Base-by-base conservation (phyloP, 2,797 vertebrate genomes). In the Thaleichthys pacificus region DNA sequence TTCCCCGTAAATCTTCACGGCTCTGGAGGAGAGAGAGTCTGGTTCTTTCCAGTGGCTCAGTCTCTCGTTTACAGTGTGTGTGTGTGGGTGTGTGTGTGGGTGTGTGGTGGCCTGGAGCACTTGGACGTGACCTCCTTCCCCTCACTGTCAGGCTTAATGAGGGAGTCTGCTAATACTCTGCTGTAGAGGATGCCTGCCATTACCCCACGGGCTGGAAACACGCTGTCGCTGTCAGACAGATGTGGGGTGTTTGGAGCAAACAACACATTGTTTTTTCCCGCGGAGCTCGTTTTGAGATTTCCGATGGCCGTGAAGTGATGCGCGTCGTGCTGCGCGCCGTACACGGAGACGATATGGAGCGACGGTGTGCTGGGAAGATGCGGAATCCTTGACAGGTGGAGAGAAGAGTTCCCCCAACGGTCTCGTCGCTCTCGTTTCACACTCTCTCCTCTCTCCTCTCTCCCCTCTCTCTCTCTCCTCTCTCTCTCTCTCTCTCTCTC, bases 1-100 rank as follows among this genome's bases (percentile, higher is more conserved):
- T 15, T 11, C 61, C 17, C 24, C 61, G 24, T 61, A 61, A 74
- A 61, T 15, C 28, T 69, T 15, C 69, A 66, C 19, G 30, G 64
- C 72, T 14, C 32, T 14, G 42, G 4, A 32, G 32, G 32, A 32
- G 32, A 32, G 32, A 26, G 26, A 2, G n/a, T 30, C 30, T 4
- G 5, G 30, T 3, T 32, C 30, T 32, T 32, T 32, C 30, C 30
- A 32, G 30, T 6, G 56, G 56, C 2, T 58, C 56, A 3, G 5
- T 9, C 47, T 17, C 47, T 49, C 1, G 61, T 30, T 62, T 62
- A 24, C 6, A 35, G n/a, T 66, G 47, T 69, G 24, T 49, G 3
- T 24, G 5, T 6, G 32, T 32, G 32, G 2, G 3, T 32, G 30
- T 2, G 30, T 2, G 30, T 2, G 3, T 2, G 32, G 26, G 26